Evolutionary conservation across 2,113 vertebrate species (phyloP).

Genomic region (Leucosticte australis): DNA sequence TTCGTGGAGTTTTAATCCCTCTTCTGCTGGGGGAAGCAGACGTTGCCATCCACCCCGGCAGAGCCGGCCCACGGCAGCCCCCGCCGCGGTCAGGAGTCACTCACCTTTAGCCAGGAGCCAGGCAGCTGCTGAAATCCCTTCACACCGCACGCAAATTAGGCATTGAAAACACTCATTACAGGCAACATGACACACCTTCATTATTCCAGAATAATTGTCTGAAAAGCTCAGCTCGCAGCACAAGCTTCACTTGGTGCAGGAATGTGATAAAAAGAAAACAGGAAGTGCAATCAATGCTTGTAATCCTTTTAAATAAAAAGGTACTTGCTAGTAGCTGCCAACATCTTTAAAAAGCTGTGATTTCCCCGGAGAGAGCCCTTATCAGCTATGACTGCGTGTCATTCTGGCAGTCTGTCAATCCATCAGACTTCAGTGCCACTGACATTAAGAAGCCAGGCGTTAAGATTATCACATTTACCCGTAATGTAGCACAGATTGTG

Average conservation of each 20-base stretch:
- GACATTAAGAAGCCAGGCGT: conserved; percentile 73
- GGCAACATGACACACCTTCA: conserved; percentile 44
- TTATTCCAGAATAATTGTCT: conserved; percentile 55
- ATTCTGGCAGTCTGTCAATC: conserved; percentile 67
- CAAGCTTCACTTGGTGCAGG: conserved; percentile 43
- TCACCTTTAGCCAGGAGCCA: conserved; percentile 37
- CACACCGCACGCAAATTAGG: conserved; percentile 10
- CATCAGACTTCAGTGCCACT: conserved; percentile 49
- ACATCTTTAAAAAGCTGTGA: conserved; percentile 56
- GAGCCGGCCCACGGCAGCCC: conserved; percentile 10
- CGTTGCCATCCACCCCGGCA: not conserved
- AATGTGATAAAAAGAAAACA: conserved; percentile 51
- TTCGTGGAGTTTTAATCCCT: conserved; percentile 34
- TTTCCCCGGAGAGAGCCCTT: conserved; percentile 61
- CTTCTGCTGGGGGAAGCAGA: not conserved
- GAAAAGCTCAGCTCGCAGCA: conserved; percentile 18
- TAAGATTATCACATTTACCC: conserved; percentile 68
- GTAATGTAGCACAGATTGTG: conserved; percentile 74
- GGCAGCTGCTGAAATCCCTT: conserved; percentile 26
- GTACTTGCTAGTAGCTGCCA: conserved; percentile 57
- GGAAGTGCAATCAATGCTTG: conserved; percentile 38
- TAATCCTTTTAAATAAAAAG: conserved; percentile 63
- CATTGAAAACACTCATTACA: conserved; percentile 49
- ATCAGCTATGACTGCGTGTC: conserved; percentile 46
- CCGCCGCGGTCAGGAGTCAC: not conserved